Conservation (phyloP, 1,140 invertebrate species). For the Choristoneura fumiferana region DNA sequence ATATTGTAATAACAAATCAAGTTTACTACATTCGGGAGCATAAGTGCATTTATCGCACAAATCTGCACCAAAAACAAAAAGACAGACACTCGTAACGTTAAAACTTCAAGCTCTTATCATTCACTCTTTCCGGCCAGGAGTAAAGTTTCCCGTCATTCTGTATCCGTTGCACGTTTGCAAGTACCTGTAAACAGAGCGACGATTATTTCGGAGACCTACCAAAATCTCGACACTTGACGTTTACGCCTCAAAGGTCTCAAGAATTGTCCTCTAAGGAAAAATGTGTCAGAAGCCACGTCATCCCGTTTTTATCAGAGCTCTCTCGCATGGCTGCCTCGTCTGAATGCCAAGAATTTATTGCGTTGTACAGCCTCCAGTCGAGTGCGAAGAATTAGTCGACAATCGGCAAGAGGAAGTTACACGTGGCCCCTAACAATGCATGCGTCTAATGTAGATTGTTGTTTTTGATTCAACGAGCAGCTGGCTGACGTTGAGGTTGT, state of each 20-base stretch:
- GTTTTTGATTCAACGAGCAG: background rate
- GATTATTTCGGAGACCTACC: background rate
- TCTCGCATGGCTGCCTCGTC: slow-evolving; percentile 55
- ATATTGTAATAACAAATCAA: too few relatives aligned
- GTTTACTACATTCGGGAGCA: too few relatives aligned
- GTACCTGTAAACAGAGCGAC: background rate
- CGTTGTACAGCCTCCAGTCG: slow-evolving; percentile 56
- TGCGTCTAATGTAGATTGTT: background rate
- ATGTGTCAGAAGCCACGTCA: slow-evolving; percentile 49
- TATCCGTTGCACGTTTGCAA: too few relatives aligned
- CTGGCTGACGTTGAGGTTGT: too few relatives aligned
- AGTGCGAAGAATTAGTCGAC: slow-evolving; percentile 46
- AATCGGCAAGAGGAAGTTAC: slow-evolving; percentile 16
- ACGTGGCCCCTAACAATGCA: slow-evolving; percentile 1
- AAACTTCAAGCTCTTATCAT: too few relatives aligned
- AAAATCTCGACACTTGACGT: slow-evolving; percentile 1
- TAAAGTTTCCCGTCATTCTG: too few relatives aligned
- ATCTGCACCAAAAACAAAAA: too few relatives aligned
- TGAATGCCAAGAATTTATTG: slow-evolving; percentile 72
- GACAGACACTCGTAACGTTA: too few relatives aligned
- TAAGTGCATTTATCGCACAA: too few relatives aligned
- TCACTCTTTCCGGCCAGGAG: too few relatives aligned
- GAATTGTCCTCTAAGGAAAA: slow-evolving; percentile 56
- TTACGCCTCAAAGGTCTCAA: slow-evolving; percentile 22
- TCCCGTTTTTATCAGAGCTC: slow-evolving; percentile 65